Conservation (phyloP, 2,113 vertebrate genomes). For the Nesoenas mayeri region DNA sequence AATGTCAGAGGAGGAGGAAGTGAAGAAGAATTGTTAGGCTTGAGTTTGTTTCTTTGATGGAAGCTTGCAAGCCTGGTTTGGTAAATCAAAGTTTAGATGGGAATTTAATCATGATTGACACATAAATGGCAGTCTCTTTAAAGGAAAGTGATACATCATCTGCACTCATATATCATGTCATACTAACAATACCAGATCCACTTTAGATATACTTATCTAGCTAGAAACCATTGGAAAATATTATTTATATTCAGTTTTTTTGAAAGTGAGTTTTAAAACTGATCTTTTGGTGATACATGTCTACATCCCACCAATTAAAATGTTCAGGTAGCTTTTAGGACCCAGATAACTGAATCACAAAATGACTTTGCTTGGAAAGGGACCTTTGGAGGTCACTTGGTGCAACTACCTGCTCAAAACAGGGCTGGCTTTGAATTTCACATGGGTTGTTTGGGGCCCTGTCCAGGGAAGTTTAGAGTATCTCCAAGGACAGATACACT, state of each 20-base stretch:
- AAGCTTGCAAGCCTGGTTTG: background rate
- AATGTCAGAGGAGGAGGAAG: background rate
- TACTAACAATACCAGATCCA: background rate
- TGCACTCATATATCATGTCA: background rate
- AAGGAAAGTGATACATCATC: constrained; percentile 23
- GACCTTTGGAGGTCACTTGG: background rate
- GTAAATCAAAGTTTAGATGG: constrained; percentile 23
- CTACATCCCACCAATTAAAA: background rate
- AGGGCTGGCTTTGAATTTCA: background rate
- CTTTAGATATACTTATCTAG: background rate
- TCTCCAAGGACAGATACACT: background rate
- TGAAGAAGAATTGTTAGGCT: background rate
- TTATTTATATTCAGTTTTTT: background rate
- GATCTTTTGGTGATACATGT: background rate
- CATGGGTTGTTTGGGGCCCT: background rate
- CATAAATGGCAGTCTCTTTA: constrained; percentile 5
- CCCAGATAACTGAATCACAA: background rate
- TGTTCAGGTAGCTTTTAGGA: background rate
- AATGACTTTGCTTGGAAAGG: background rate
- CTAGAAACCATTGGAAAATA: background rate
- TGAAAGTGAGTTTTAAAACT: background rate
- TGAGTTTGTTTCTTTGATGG: background rate
- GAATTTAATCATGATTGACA: constrained; percentile 35
- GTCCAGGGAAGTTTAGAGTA: background rate
- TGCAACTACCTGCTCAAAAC: background rate